A percentile compares a stretch with the other conserved stretches of the same genome.
phyloP scores from a whole-genome alignment of 2,888 invertebrate genomes.

The Petrophora chlorosata region DNA sequence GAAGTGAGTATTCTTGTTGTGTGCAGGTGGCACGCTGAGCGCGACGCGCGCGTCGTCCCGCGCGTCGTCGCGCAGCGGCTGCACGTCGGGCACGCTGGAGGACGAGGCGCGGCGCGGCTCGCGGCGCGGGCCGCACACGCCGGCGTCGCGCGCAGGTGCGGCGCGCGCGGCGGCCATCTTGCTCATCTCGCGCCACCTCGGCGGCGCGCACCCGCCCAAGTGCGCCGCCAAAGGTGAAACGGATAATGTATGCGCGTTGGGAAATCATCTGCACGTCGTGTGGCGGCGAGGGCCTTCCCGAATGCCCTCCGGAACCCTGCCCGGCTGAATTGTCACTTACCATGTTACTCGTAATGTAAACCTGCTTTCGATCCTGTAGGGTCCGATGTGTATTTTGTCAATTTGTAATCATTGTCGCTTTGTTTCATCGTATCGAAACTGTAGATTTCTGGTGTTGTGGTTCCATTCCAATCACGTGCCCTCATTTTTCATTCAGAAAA shows the following conservation, averaged over 20 bases:
- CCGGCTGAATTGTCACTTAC: background rate
- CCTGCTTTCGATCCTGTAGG: no score
- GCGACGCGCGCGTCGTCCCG: constrained; percentile 76
- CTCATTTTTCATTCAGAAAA: no score
- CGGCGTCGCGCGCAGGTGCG: constrained; percentile 95
- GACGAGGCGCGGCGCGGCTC: constrained; percentile 70
- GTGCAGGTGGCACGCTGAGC: constrained; percentile 83
- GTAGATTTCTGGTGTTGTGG: no score
- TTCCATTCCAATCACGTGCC: no score
- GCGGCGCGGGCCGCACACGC: constrained; percentile 81
- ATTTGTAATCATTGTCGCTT: no score
- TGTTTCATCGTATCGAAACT: no score
- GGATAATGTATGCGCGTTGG: constrained; percentile 81
- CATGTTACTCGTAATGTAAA: background rate
- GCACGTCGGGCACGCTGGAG: constrained; percentile 71
- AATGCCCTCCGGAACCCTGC: constrained; percentile 29
- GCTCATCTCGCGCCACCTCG: constrained; percentile 95
- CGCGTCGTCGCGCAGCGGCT: constrained; percentile 79
- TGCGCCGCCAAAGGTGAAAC: constrained; percentile 84
- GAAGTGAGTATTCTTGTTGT: no score
- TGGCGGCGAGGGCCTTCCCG: constrained; percentile 46
- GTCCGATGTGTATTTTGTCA: no score
- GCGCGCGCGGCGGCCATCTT: constrained; percentile 97
- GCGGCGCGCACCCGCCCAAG: constrained; percentile 82
- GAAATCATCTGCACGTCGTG: constrained; percentile 75